Evolutionary conservation across 2,797 vertebrate species (phyloP).

Genomic region (Myotis daubentonii): DNA sequence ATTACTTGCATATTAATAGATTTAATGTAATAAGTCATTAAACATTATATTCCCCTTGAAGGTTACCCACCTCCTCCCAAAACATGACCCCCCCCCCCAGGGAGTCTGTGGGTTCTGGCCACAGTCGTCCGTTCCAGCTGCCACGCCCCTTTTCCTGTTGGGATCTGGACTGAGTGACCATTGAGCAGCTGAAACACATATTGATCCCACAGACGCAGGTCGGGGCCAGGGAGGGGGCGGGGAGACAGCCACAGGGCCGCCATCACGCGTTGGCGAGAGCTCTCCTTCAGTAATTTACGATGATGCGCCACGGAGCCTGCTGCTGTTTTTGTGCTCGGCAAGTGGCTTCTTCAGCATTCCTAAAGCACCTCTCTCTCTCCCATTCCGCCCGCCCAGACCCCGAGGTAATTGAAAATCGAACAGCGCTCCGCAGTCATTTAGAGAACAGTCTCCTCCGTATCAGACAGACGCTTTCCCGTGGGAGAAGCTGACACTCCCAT

Average conservation of each 20-base stretch:
- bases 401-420: not conserved
- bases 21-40: not conserved
- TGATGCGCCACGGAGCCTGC: accelerated
- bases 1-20: not conserved
- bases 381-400: not conserved
- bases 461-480: not conserved
- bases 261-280: not conserved
- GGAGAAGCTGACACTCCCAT: not conserved
- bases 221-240: accelerated
- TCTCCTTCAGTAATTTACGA: not conserved
- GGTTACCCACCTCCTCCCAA: too few species aligned
- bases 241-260: accelerated
- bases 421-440: not conserved
- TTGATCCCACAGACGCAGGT: not conserved
- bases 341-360: not conserved
- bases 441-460: not conserved
- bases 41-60: not conserved
- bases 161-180: not conserved
- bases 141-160: not conserved
- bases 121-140: accelerated
- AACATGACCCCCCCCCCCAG: not conserved
- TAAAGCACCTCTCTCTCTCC: not conserved
- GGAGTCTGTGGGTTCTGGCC: not conserved
- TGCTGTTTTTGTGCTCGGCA: not conserved
- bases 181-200: not conserved